A percentile compares a stretch with the other conserved stretches of the same genome.
These are phyloP conservation scores for Gymnarchus niloticus DNA, from an alignment of 2,113 vertebrate species.

Conservation along the genomic window DNA sequence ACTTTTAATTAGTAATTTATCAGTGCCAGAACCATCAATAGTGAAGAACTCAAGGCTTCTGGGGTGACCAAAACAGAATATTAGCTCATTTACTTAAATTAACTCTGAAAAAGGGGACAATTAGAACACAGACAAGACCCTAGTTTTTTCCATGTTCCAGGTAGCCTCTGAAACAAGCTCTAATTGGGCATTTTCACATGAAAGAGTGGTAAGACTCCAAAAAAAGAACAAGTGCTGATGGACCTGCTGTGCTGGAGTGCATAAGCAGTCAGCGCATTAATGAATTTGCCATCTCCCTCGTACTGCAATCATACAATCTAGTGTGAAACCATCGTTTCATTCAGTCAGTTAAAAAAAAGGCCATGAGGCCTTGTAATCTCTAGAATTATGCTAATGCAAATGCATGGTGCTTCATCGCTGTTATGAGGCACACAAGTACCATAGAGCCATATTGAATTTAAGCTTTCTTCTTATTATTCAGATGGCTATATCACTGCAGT, in stretches of 20 bases:
- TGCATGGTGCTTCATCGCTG: not conserved
- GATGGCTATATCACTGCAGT: not conserved
- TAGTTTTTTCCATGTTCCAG: constrained; percentile 56
- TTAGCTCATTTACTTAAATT: not conserved
- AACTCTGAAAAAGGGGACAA: not conserved
- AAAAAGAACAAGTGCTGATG: not conserved
- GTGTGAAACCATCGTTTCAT: not conserved
- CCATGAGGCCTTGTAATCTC: not conserved
- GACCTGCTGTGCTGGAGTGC: not conserved
- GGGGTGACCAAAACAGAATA: not conserved
- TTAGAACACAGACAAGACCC: constrained; percentile 41
- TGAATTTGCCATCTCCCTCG: not conserved
- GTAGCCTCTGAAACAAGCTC: constrained; percentile 62
- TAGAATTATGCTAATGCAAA: not conserved
- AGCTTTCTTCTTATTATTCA: constrained; percentile 11
- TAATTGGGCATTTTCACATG: constrained; percentile 63
- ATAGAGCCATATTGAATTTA: not conserved
- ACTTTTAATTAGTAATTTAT: not conserved
- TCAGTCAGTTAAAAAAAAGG: not conserved
- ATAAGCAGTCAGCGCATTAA: not conserved
- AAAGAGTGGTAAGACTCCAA: constrained; percentile 31
- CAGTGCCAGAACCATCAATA: not conserved
- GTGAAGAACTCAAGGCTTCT: too few species aligned
- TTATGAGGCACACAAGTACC: not conserved
- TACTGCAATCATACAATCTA: not conserved